Conservation (phyloP, 35 echinoderm and acorn worm species). For the Apostichopus japonicus region DNA sequence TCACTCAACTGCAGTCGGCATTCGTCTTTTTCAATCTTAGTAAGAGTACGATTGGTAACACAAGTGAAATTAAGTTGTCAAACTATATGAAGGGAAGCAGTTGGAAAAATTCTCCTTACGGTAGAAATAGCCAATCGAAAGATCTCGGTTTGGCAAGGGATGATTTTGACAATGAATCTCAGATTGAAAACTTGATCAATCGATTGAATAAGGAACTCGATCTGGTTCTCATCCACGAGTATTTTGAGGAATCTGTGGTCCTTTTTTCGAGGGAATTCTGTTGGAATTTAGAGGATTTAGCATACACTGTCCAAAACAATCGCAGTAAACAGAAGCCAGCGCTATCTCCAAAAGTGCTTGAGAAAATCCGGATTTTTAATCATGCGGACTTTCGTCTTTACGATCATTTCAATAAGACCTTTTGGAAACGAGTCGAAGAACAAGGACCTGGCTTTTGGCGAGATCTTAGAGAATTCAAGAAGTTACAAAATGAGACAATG, state of each 20-base stretch:
- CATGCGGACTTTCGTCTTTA: constrained; percentile 11
- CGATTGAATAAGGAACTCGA: constrained; percentile 5
- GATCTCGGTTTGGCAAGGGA: not conserved
- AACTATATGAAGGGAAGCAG: not conserved
- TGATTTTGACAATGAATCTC: constrained; percentile 2
- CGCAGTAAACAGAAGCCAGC: not conserved
- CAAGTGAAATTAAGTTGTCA: not conserved
- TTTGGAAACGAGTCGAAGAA: not conserved
- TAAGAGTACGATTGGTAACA: not conserved
- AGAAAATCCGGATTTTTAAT: constrained; percentile 25
- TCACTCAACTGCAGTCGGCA: not conserved
- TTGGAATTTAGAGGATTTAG: constrained; percentile 11
- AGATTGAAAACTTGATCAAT: not conserved
- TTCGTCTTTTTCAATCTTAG: not conserved
- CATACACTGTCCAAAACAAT: not conserved
- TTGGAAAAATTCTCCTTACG: not conserved
- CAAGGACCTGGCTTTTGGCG: not conserved
- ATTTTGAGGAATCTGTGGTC: constrained; percentile 35
- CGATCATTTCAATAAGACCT: constrained; percentile 40
- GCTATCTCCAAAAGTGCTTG: not conserved
- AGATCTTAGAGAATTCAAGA: constrained; percentile 6
- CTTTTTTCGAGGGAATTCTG: not conserved
- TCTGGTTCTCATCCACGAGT: constrained; percentile 24
- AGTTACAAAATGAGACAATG: not conserved
- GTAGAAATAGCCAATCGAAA: constrained; percentile 3